Conservation (phyloP, 1,140 invertebrate species). For the Caenorhabditis tropicalis region DNA sequence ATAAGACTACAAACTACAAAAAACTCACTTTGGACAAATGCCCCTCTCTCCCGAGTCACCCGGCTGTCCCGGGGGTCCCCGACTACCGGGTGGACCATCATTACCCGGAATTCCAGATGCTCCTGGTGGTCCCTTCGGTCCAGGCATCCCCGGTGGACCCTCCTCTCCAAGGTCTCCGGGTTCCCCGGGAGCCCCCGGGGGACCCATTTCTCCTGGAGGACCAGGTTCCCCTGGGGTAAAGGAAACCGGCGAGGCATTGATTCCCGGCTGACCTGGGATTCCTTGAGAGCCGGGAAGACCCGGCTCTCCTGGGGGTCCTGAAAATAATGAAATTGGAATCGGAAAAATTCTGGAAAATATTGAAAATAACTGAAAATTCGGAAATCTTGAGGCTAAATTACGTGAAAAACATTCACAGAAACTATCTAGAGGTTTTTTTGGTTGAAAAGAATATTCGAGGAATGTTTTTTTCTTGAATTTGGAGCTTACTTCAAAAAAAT, state of each 20-base stretch:
- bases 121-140: slow-evolving; percentile 16
- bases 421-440: too few species aligned
- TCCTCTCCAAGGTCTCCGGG: background rate
- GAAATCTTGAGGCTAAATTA: too few species aligned
- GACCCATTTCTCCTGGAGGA: background rate
- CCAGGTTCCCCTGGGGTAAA: background rate
- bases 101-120: background rate
- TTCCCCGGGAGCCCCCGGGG: background rate
- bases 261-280: background rate
- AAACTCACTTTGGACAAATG: slow-evolving; percentile 23
- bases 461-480: too few species aligned
- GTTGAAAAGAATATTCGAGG: too few species aligned
- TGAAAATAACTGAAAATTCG: too few species aligned
- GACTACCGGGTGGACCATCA: background rate
- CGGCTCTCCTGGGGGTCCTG: background rate
- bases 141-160: background rate
- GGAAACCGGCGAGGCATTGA: background rate
- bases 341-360: background rate
- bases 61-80: background rate
- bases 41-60: background rate
- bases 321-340: background rate
- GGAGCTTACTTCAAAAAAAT: too few species aligned
- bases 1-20: background rate
- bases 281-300: background rate
- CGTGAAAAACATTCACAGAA: too few species aligned